Evolutionary conservation across 2,797 vertebrate genomes (phyloP).

Genomic region (Enteromius radiatus): DNA sequence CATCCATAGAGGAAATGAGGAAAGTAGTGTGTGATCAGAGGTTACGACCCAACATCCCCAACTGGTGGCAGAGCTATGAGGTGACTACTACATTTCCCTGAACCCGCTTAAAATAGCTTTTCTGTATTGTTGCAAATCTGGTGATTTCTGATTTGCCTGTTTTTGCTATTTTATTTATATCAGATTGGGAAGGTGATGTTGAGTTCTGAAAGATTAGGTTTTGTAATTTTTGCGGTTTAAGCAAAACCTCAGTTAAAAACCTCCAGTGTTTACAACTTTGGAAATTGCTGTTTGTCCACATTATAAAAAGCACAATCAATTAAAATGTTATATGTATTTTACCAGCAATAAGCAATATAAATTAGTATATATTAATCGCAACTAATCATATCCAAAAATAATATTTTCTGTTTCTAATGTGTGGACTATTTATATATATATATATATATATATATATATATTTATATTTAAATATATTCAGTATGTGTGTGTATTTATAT

Average conservation of each 20-base stretch:
- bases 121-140: background rate
- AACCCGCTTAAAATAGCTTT: background rate
- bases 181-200: background rate
- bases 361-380: background rate
- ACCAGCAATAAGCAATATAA: background rate
- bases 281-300: background rate
- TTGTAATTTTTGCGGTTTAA: background rate
- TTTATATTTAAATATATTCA: too few relatives aligned
- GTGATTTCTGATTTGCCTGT: background rate
- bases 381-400: too few relatives aligned
- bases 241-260: background rate
- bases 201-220: background rate
- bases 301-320: background rate
- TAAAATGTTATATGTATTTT: background rate
- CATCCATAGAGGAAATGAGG: constrained; percentile 95
- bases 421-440: too few relatives aligned
- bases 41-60: constrained; percentile 91
- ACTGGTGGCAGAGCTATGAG: constrained; percentile 98
- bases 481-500: too few relatives aligned
- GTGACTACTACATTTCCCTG: constrained; percentile 66
- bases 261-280: background rate
- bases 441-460: too few relatives aligned
- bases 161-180: background rate
- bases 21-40: constrained; percentile 96
- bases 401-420: too few relatives aligned